phyloP scores from a whole-genome alignment of 2,113 vertebrate genomes.

The Peromyscus polionotus region DNA sequence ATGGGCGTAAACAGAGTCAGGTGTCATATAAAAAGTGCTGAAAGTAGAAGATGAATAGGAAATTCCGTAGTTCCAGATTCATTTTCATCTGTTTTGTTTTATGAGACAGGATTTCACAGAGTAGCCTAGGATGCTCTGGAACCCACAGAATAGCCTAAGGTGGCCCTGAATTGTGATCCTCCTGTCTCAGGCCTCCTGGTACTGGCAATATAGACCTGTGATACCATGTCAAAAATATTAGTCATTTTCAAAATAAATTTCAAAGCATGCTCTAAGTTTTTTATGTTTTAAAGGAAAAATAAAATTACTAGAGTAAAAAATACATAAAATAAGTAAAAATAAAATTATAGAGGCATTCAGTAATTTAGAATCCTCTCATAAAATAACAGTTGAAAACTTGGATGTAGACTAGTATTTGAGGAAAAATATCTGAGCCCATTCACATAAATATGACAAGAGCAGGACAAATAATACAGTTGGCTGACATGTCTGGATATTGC shows the following conservation, averaged over 20 bases:
- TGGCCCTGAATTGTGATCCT: not conserved
- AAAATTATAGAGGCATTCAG: not conserved
- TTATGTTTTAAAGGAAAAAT: not conserved
- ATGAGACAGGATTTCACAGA: not conserved
- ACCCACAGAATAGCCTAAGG: not conserved
- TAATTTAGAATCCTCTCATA: not conserved
- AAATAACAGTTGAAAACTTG: not conserved
- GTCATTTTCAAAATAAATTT: conserved; percentile 27
- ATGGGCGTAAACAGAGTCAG: not conserved
- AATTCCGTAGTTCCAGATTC: not conserved
- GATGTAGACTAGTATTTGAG: not conserved
- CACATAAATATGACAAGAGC: not conserved
- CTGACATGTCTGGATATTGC: not conserved
- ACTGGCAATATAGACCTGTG: not conserved
- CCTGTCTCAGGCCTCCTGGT: not conserved
- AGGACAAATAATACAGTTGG: not conserved
- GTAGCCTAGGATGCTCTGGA: not conserved
- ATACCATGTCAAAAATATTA: not conserved
- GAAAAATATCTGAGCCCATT: not conserved
- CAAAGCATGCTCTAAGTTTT: not conserved
- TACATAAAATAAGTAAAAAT: not conserved
- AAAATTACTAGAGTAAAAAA: not conserved
- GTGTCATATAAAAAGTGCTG: not conserved
- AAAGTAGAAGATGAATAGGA: not conserved
- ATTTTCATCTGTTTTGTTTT: not conserved